Percentiles rank a stretch among this genome's conserved stretches.
Conservation (phyloP, 2,797 vertebrate species). For the Clarias pachynema region DNA sequence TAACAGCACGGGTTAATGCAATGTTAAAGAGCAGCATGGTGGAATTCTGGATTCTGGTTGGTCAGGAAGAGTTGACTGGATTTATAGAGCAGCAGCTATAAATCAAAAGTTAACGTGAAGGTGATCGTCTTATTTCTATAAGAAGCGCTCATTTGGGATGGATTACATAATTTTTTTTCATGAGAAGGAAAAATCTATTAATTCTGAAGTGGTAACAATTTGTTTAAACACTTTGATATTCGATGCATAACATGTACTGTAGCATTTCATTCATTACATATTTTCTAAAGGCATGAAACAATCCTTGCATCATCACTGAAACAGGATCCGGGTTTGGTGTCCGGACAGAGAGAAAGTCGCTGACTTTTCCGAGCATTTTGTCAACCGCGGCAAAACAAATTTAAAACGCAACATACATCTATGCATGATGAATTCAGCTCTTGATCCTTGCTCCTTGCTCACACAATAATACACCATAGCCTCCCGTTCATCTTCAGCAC, state of each 20-base stretch:
- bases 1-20: not conserved
- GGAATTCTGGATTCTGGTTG: not conserved
- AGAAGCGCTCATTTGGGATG: not conserved
- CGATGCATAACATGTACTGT: no score
- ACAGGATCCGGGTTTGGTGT: not conserved
- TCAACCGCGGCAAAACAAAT: not conserved
- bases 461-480: constrained; percentile 5
- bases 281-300: not conserved
- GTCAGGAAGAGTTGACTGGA: not conserved
- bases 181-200: no score
- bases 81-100: not conserved
- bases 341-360: not conserved
- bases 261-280: not conserved
- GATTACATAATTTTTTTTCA: no score
- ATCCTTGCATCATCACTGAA: no score
- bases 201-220: no score
- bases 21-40: not conserved
- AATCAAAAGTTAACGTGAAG: not conserved
- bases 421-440: not conserved
- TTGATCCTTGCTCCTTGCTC: not conserved
- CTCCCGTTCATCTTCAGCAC: constrained; percentile 39
- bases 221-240: not conserved
- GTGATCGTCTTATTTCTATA: not conserved
- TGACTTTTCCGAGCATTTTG: not conserved
- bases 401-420: not conserved